Evolutionary conservation across 2,797 vertebrate species (phyloP).

Genomic region (Mallotus villosus): DNA sequence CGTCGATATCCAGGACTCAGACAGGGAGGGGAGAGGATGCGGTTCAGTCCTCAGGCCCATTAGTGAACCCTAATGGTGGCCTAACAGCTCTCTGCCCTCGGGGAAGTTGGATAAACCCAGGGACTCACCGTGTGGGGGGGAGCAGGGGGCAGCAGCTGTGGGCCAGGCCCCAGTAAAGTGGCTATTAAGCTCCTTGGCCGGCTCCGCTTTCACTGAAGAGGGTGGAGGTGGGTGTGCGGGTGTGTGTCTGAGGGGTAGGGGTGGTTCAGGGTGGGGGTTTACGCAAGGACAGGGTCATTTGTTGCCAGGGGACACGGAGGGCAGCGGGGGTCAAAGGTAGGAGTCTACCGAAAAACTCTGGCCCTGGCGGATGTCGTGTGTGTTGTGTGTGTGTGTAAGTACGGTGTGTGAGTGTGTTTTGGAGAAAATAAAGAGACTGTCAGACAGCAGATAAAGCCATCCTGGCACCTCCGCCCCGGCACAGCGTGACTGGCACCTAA

Average conservation of each 20-base stretch:
- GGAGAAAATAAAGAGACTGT: background rate
- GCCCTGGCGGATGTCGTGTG: background rate
- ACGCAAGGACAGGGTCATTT: background rate
- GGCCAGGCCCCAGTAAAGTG: conserved; percentile 60
- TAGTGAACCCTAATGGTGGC: conserved; percentile 69
- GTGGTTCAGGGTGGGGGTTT: background rate
- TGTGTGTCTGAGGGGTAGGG: background rate
- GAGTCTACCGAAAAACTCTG: background rate
- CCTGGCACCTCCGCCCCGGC: background rate
- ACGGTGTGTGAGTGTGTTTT: background rate
- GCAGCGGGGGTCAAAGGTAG: background rate
- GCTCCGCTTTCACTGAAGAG: conserved; percentile 48
- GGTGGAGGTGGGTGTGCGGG: background rate
- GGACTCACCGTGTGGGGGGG: conserved; percentile 35
- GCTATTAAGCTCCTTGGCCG: conserved; percentile 54
- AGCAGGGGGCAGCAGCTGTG: conserved; percentile 51
- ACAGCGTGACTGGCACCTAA: background rate
- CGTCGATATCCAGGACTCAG: conserved; percentile 64
- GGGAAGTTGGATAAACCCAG: conserved; percentile 63
- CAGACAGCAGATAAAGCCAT: background rate
- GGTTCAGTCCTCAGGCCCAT: conserved; percentile 65
- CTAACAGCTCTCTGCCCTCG: conserved; percentile 63
- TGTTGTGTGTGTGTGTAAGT: background rate
- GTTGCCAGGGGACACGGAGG: background rate
- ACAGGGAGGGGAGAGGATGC: conserved; percentile 60